A percentile compares a stretch with the other conserved stretches of the same genome.
These are phyloP conservation scores for Atrichornis clamosus DNA, from an alignment of 2,113 vertebrate species.

Conservation along the genomic window DNA sequence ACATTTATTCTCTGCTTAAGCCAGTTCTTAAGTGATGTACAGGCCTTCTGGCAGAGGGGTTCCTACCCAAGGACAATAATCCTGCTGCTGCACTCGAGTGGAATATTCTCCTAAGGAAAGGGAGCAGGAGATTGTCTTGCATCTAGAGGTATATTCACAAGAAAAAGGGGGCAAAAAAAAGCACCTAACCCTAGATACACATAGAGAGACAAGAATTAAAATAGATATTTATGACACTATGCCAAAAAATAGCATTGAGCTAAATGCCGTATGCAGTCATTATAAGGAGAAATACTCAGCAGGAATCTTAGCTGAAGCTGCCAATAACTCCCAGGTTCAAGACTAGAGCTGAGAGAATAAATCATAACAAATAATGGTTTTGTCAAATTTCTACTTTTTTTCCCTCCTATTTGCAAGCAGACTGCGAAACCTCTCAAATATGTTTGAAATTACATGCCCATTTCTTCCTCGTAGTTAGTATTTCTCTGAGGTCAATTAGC, in stretches of 20 bases:
- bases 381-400: slow-evolving; percentile 42
- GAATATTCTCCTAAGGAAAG: slow-evolving; percentile 34
- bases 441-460: slow-evolving; percentile 52
- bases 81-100: not conserved
- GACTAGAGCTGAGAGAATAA: slow-evolving; percentile 59
- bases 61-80: slow-evolving; percentile 53
- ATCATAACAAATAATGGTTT: slow-evolving; percentile 66
- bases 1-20: slow-evolving; percentile 20
- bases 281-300: slow-evolving; percentile 63
- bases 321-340: slow-evolving; percentile 64
- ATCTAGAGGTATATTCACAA: slow-evolving; percentile 16
- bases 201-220: slow-evolving; percentile 42
- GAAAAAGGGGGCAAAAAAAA: not conserved
- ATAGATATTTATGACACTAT: slow-evolving; percentile 51
- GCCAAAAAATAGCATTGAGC: slow-evolving; percentile 41
- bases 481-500: slow-evolving; percentile 55
- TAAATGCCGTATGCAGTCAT: slow-evolving; percentile 55
- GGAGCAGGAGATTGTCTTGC: slow-evolving; percentile 22
- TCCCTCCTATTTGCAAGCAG: slow-evolving; percentile 28
- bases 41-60: slow-evolving; percentile 19
- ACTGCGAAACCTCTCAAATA: slow-evolving; percentile 39
- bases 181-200: slow-evolving; percentile 6
- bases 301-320: slow-evolving; percentile 59
- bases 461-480: slow-evolving; percentile 3
- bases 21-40: slow-evolving; percentile 32